Percentiles rank a stretch among this genome's conserved stretches.
phyloP scores from a whole-genome alignment of 2,888 invertebrate genomes.

The Noctua pronuba region DNA sequence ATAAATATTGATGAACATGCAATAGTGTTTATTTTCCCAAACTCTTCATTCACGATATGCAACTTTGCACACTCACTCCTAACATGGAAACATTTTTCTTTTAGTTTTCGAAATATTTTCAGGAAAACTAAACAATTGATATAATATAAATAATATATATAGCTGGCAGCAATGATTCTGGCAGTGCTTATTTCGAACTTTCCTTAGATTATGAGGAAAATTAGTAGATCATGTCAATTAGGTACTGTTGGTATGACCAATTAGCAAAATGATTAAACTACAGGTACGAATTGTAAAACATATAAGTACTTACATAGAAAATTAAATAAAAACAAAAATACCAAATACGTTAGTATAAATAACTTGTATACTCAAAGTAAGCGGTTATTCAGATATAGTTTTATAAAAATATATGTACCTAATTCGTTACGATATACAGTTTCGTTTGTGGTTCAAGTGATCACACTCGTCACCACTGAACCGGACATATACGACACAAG shows the following conservation, averaged over 20 bases:
- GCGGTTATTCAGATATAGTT: conserved; percentile 51
- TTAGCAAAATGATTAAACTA: conserved; percentile 11
- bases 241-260: not conserved
- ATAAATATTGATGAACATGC: conserved; percentile 63
- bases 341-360: not conserved
- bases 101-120: conserved; percentile 1
- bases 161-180: not conserved
- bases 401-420: conserved; percentile 57
- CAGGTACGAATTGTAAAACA: not conserved
- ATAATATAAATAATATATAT: too few relatives aligned
- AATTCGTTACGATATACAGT: conserved; percentile 41
- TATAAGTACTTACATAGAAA: not conserved
- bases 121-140: not conserved
- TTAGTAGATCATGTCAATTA: not conserved
- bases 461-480: conserved; percentile 11
- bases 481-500: conserved; percentile 30
- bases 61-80: not conserved
- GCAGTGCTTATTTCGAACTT: not conserved
- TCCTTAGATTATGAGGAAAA: not conserved
- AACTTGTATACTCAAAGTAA: conserved; percentile 15
- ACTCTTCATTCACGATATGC: conserved; percentile 16
- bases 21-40: conserved; percentile 41
- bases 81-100: not conserved
- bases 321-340: not conserved
- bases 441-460: conserved; percentile 26